A percentile compares a stretch with the other conserved stretches of the same genome.
Evolutionary conservation across 2,888 invertebrate species (phyloP).

Genomic region (Aporophyla lueneburgensis): DNA sequence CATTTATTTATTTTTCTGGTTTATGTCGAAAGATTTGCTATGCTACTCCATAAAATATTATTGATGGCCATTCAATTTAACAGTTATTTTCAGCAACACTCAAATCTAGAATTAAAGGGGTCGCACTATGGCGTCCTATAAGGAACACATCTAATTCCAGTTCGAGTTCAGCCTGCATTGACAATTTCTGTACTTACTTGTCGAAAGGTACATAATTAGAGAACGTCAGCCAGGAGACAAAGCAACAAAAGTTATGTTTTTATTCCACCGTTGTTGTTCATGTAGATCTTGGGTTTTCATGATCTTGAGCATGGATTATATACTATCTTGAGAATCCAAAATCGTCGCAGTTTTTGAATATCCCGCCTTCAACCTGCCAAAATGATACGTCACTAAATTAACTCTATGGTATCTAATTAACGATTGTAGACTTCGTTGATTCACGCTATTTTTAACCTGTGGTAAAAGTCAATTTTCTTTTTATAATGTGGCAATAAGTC

Average conservation of each 20-base stretch:
- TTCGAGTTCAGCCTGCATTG: no score
- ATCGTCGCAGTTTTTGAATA: constrained; percentile 14
- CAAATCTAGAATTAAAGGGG: neutral
- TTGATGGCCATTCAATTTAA: neutral
- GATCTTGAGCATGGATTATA: no score
- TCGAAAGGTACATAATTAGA: neutral
- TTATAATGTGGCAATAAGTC: constrained; percentile 59
- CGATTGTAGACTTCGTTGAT: neutral
- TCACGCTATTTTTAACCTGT: constrained; percentile 33
- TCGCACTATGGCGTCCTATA: neutral
- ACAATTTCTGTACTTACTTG: neutral
- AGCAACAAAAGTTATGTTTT: neutral
- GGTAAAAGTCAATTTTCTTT: constrained; percentile 18
- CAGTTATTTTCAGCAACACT: neutral
- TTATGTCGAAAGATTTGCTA: no score
- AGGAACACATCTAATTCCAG: neutral
- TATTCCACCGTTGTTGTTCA: no score
- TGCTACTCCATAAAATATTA: no score
- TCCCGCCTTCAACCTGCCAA: constrained; percentile 13
- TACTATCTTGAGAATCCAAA: neutral
- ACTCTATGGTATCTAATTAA: constrained; percentile 39
- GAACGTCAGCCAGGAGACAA: neutral
- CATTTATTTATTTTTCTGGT: no score
- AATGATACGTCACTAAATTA: neutral
- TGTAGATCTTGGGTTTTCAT: neutral